A percentile compares a stretch with the other conserved stretches of the same genome.
These are phyloP conservation scores for Calliphora vicina DNA, from an alignment of 1,140 invertebrate genomes.

Conservation along the genomic window DNA sequence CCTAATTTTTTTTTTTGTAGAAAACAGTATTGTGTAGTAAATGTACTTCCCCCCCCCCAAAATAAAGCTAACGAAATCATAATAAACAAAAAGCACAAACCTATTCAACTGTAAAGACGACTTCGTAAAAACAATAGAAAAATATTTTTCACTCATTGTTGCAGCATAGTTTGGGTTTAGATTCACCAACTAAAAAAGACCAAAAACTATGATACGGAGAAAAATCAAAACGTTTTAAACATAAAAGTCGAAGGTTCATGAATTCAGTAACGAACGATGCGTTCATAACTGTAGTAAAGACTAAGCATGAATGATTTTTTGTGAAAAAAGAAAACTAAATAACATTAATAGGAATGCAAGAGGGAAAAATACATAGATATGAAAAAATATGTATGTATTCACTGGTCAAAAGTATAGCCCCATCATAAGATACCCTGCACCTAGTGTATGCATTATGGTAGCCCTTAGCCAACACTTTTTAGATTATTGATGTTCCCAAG, in stretches of 20 bases:
- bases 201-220: too few species aligned
- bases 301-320: too few species aligned
- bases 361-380: too few species aligned
- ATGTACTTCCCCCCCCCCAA: not conserved
- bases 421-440: too few species aligned
- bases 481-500: too few species aligned
- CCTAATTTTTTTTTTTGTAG: not conserved
- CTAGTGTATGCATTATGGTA: too few species aligned
- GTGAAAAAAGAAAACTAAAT: too few species aligned
- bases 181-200: too few species aligned
- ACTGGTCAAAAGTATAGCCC: too few species aligned
- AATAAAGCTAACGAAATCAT: not conserved
- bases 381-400: too few species aligned
- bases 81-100: not conserved
- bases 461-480: too few species aligned
- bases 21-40: not conserved
- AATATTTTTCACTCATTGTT: not conserved
- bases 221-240: not conserved
- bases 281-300: not conserved
- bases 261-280: not conserved
- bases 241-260: constrained; percentile 9
- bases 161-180: not conserved
- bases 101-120: constrained; percentile 5
- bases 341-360: too few species aligned
- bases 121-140: not conserved